Conservation (phyloP, 1,140 invertebrate species). For the Neoseiulus cucumeris region DNA sequence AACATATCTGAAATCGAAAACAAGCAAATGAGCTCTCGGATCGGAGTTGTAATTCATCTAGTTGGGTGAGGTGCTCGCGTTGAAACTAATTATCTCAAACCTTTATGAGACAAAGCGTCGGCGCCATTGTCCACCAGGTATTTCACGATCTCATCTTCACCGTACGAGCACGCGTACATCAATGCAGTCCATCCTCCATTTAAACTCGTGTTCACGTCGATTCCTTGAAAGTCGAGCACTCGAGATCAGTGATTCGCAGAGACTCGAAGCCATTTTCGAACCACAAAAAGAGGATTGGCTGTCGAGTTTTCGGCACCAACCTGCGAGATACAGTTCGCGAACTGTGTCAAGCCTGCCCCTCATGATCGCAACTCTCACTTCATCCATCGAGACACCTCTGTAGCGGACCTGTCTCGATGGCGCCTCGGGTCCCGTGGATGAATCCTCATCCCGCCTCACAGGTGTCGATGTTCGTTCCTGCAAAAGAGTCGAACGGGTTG, state of each 20-base stretch:
- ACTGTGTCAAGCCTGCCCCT: background rate
- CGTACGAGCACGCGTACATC: conserved; percentile 32
- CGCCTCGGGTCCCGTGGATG: too few relatives aligned
- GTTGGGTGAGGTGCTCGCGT: background rate
- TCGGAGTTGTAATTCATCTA: background rate
- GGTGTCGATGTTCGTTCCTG: too few relatives aligned
- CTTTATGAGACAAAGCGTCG: conserved; percentile 30
- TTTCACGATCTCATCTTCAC: conserved; percentile 26
- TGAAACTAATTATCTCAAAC: conserved; percentile 22
- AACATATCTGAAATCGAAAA: conserved; percentile 27
- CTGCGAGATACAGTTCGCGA: too few relatives aligned
- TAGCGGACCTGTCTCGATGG: too few relatives aligned
- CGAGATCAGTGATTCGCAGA: too few relatives aligned
- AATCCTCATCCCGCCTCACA: too few relatives aligned
- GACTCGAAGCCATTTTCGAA: too few relatives aligned
- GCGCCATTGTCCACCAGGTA: conserved; percentile 29
- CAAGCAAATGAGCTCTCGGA: background rate
- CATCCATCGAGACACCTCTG: too few relatives aligned
- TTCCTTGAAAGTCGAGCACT: too few relatives aligned
- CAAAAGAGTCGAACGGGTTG: too few relatives aligned
- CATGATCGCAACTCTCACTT: background rate
- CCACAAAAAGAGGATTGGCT: too few relatives aligned
- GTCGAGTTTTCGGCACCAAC: too few relatives aligned
- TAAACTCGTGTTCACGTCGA: conserved; percentile 26
- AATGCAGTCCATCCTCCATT: conserved; percentile 31